Conservation (phyloP, 2,888 invertebrate species). For the Chrysopilus asiliformis region DNA sequence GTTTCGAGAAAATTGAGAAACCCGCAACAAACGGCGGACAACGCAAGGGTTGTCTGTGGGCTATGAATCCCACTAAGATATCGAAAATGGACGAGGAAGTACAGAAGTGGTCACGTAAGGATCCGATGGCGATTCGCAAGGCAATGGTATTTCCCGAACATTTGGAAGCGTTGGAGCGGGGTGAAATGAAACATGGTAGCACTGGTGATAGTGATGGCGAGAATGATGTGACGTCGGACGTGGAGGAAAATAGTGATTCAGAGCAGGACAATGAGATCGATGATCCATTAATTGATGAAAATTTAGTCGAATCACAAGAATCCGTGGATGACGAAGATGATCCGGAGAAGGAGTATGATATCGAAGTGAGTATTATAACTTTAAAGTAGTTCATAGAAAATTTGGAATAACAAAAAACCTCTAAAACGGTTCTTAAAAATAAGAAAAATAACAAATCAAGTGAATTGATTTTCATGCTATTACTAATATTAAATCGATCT, state of each 20-base stretch:
- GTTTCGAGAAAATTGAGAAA: conserved; percentile 96
- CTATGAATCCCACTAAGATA: conserved; percentile 88
- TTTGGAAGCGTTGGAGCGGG: conserved; percentile 68
- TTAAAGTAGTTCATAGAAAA: conserved; percentile 2
- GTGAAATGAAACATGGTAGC: conserved; percentile 73
- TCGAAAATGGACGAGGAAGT: conserved; percentile 98
- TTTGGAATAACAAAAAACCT: no score
- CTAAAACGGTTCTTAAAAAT: no score
- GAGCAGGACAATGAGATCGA: conserved; percentile 43
- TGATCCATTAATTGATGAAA: no score
- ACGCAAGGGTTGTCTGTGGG: conserved; percentile 85
- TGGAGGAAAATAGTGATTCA: conserved; percentile 39
- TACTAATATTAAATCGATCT: no score
- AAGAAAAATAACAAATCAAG: not conserved
- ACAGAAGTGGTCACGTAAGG: conserved; percentile 93
- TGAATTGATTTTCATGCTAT: not conserved
- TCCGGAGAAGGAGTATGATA: conserved; percentile 43
- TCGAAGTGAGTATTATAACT: conserved; percentile 44
- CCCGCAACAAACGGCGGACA: conserved; percentile 78
- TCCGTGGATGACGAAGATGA: conserved; percentile 36
- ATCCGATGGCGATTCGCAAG: conserved; percentile 79
- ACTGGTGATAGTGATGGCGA: conserved; percentile 48
- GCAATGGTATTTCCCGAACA: conserved; percentile 91
- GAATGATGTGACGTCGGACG: conserved; percentile 35
- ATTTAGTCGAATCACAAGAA: conserved; percentile 37